Conservation (phyloP, 1,140 invertebrate species). For the Ridgeia piscesae region DNA sequence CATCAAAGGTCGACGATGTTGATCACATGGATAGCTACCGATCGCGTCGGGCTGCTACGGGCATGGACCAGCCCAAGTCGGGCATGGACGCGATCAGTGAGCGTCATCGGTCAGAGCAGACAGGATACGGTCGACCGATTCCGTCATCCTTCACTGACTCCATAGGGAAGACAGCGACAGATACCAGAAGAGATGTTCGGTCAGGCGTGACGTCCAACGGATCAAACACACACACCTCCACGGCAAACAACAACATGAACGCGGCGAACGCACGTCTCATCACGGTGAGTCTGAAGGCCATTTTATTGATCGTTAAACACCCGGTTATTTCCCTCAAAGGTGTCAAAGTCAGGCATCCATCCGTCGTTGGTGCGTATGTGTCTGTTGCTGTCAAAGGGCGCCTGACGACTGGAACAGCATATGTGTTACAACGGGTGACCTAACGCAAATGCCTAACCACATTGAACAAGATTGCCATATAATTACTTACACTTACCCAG, state of each 20-base stretch:
- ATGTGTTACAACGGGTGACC: not conserved
- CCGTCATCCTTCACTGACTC: not conserved
- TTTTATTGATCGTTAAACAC: not conserved
- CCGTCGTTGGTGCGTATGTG: not conserved
- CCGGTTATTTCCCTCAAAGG: not conserved
- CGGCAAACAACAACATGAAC: not conserved
- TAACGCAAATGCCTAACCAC: too few species aligned
- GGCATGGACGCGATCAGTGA: not conserved
- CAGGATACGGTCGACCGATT: not conserved
- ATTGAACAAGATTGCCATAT: too few species aligned
- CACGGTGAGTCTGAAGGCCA: not conserved
- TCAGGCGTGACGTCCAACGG: not conserved
- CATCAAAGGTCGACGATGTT: not conserved
- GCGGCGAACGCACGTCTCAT: not conserved
- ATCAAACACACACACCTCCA: not conserved
- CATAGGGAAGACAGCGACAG: not conserved
- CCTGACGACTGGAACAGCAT: not conserved
- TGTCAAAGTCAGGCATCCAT: not conserved
- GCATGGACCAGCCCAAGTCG: not conserved
- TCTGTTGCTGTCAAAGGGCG: not conserved
- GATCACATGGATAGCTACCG: not conserved
- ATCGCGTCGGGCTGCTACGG: not conserved
- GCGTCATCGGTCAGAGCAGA: not conserved
- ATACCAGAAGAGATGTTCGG: not conserved
- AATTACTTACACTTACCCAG: too few species aligned